Conservation (phyloP, 2,113 vertebrate species). For the Rallus limicola region DNA sequence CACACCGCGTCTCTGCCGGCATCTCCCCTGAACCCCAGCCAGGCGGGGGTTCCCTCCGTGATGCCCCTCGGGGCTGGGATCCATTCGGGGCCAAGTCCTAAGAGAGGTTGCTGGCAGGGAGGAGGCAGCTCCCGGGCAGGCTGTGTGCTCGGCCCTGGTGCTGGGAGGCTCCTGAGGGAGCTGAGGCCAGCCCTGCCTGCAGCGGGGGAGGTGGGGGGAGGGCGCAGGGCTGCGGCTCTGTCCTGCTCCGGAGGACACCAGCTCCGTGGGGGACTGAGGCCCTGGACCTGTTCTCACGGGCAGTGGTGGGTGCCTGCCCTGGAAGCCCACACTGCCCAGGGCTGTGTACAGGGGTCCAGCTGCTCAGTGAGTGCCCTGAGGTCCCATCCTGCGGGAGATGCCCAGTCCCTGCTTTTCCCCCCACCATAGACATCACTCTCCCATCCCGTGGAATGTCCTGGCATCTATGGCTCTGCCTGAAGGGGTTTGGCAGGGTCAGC, state of each 20-base stretch:
- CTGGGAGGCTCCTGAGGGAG: neutral
- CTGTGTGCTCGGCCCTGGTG: neutral
- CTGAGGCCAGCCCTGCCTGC: neutral
- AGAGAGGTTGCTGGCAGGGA: neutral
- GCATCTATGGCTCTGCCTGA: neutral
- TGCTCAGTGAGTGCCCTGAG: rapidly evolving
- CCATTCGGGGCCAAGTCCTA: neutral
- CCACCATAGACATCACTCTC: rapidly evolving
- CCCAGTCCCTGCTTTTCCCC: neutral
- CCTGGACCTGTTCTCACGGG: neutral
- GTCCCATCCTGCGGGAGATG: neutral
- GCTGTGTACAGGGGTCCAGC: rapidly evolving
- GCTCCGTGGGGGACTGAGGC: neutral
- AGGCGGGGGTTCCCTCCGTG: neutral
- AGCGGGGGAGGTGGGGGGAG: neutral
- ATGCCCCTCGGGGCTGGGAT: neutral
- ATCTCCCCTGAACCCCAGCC: neutral
- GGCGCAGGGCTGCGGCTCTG: neutral
- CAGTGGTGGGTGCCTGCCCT: neutral
- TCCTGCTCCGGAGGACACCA: neutral
- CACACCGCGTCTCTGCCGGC: neutral
- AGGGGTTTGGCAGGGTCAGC: neutral
- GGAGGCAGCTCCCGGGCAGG: neutral
- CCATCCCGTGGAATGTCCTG: rapidly evolving
- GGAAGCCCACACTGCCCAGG: neutral